Evolutionary conservation across 2,113 vertebrate genomes (phyloP), one percentile per base, ranked within the genome.

Genomic region (Ursus arctos): DNA sequence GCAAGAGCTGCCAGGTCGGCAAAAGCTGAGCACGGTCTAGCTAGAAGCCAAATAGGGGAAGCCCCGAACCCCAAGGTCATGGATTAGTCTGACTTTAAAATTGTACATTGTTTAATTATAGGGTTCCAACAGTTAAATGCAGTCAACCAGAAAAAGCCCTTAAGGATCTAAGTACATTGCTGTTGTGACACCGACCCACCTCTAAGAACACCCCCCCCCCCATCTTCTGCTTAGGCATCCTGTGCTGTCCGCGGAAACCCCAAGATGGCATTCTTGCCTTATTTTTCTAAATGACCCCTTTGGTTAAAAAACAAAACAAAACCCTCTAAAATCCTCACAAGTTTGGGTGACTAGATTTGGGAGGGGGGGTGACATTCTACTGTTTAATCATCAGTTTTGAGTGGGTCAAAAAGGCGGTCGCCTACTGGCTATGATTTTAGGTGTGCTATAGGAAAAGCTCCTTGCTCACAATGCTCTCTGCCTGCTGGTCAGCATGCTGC

Each of bases 181-280:
- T 67, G 4, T 51, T 22, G 22, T 43, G 57, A 76, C 51, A 81
- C 1, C 9, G 67, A 94, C 31, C n/a, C 28, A 31, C 59, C 3
- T 71, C 61, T 28, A 33, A 76, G 71, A 88, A 57, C 57, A 79
- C 36, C 36, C 31, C 71, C 15, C 15, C 65, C 43, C 43, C 55
- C 33, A 40, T 76, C 43, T 92, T 49, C n/a, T 69, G 88, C 40
- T 72, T 26, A 82, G 87, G 95, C 83, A 88, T 82, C 76, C 65
- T 98, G 98, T 98, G 97, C 65, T 97, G 91, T 97, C 79, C 33
- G n/a, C 28, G 55, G 91, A 95, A 97, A 65, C 98, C 97, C 98
- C 98, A 98, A 98, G 98, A 96, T 98, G 98, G 98, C 98, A 98
- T 98, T 97, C 97, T 98, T 97, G 98, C 55, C 94, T 97, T 95